phyloP scores from a whole-genome alignment of 2,797 vertebrate genomes.

The Epinephelus malabaricus region DNA sequence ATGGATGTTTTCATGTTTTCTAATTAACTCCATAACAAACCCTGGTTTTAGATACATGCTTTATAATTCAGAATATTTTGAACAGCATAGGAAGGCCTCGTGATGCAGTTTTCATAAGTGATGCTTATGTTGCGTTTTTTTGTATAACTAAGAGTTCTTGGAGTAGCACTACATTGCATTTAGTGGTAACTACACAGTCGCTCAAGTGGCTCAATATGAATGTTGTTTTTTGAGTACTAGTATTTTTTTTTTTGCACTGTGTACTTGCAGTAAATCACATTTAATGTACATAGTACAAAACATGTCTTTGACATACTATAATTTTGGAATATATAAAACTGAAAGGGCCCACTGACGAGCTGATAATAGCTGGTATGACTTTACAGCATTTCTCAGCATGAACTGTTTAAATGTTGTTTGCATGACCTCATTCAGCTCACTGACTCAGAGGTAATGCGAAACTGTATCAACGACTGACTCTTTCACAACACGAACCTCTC shows the following conservation, averaged over 20 bases:
- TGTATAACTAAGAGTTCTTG: too few species aligned
- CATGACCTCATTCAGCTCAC: constrained; percentile 36
- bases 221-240: too few species aligned
- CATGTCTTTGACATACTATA: neutral
- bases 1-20: too few species aligned
- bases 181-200: too few species aligned
- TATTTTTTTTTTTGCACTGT: neutral
- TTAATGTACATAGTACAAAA: neutral
- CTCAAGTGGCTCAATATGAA: too few species aligned
- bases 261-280: neutral
- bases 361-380: neutral
- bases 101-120: too few species aligned
- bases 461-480: neutral
- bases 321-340: neutral
- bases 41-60: too few species aligned
- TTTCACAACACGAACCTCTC: constrained; percentile 9
- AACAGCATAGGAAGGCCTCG: too few species aligned
- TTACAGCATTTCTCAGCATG: neutral
- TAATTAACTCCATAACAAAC: too few species aligned
- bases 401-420: constrained; percentile 23
- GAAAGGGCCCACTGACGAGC: neutral
- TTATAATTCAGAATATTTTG: too few species aligned
- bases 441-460: constrained; percentile 22
- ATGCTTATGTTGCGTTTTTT: too few species aligned
- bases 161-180: too few species aligned